These are phyloP conservation scores for Petromus typicus DNA, from an alignment of 2,113 vertebrate species.

Conservation along the genomic window DNA sequence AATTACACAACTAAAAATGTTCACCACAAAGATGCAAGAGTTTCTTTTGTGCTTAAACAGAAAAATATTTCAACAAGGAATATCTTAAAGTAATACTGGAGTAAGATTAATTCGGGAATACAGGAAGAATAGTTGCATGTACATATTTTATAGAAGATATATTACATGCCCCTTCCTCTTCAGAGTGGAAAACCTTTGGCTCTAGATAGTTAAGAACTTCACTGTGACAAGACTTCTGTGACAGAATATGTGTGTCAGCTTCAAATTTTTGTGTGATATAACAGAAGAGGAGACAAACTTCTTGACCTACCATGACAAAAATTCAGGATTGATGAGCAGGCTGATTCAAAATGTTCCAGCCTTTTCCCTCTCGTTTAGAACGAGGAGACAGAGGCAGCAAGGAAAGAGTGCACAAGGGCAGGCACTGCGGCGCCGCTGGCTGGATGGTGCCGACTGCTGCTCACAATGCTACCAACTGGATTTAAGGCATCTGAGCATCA, in stretches of 20 bases:
- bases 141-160: neutral
- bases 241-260: neutral
- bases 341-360: neutral
- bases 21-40: neutral
- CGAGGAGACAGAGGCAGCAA: neutral
- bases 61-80: neutral
- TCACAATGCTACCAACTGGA: neutral
- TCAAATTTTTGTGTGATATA: neutral
- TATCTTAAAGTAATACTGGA: neutral
- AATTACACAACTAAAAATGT: neutral
- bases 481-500: neutral
- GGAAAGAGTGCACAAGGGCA: neutral
- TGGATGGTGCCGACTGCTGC: neutral
- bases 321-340: neutral
- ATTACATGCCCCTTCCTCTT: neutral
- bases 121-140: neutral
- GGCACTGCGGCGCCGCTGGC: neutral
- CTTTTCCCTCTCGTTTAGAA: neutral
- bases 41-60: neutral
- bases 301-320: neutral
- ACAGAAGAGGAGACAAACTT: conserved; percentile 47
- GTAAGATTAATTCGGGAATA: neutral
- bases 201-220: neutral
- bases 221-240: conserved; percentile 27
- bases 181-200: neutral